These are phyloP conservation scores for Pammene aurita DNA, from an alignment of 2,888 invertebrate species.

Conservation along the genomic window DNA sequence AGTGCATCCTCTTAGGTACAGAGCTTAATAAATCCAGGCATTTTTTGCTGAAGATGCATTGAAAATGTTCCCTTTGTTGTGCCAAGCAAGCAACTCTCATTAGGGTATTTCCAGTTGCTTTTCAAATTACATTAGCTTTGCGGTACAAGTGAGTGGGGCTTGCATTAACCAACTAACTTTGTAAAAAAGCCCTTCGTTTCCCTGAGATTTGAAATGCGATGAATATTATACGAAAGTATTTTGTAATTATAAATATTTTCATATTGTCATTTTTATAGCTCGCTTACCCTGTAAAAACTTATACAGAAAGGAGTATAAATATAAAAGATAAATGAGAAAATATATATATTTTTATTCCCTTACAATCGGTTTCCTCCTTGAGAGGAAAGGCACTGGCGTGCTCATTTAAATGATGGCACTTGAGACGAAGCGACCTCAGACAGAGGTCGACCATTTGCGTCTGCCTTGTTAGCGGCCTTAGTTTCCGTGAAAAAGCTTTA, in stretches of 20 bases:
- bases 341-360: conserved; percentile 44
- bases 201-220: not conserved
- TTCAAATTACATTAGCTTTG: conserved; percentile 72
- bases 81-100: conserved; percentile 71
- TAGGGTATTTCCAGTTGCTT: conserved; percentile 71
- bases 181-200: conserved; percentile 13
- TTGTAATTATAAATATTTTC: too few species aligned
- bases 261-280: too few species aligned
- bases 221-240: too few species aligned
- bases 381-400: conserved; percentile 56
- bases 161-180: conserved; percentile 49
- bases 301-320: too few species aligned
- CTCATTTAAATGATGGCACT: conserved; percentile 66
- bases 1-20: conserved; percentile 56
- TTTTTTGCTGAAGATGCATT: conserved; percentile 72
- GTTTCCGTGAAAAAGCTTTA: conserved; percentile 52
- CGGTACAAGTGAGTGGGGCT: conserved; percentile 55
- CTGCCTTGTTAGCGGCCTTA: conserved; percentile 59
- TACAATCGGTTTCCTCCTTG: conserved; percentile 56
- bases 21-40: conserved; percentile 61
- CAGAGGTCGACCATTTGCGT: conserved; percentile 56
- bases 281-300: too few species aligned
- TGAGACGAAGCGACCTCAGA: conserved; percentile 63
- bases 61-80: conserved; percentile 72
- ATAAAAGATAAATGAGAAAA: not conserved